Base-by-base conservation (phyloP, 2,113 vertebrate genomes). In the Silurus glanis region DNA sequence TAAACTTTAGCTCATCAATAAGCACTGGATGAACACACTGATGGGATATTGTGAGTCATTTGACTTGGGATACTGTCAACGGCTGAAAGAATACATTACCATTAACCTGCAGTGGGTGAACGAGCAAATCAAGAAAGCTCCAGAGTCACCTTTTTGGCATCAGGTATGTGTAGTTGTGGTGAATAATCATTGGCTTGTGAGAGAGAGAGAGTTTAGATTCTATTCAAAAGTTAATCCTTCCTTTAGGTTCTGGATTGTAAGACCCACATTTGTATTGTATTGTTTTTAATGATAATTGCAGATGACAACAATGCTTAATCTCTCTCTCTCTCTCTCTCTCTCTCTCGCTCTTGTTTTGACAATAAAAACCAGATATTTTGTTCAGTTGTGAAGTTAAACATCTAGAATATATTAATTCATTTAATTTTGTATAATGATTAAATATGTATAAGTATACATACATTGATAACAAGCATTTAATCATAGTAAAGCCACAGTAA, bases 11-110 rank as follows among this genome's bases (percentile, higher is more conserved):
- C 97, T 98, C 85, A 96, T 99, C 90, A 97, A 97, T 88, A 96
- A 97, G 94, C 97, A 99, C 90, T 99, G 97, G 98, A 97, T 98
- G 96, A 99, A 99, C 94, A 99, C 97, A 0, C 91, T 98, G 85
- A 94, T 97, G 92, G 94, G 92, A 45, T 99, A 98, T 92, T 99
- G 98, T 0, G 97, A 95, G 14, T 96, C 97, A 80, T 93, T 94
- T 0, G 90, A 96, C 53, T 91, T 93, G 0, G 87, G 89, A 62
- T 99, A 97, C 93, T 99, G 98, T 2, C 92, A 96, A 89, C 95
- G 92, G 76, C 96, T 99, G 59, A 95, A 95, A 83, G n/a, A 51
- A 86, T 99, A 96, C 90, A 95, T 99, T 9, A 91, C 93, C 85
- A 84, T 89, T 90, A 99, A 98, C 91, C 91, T 99, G 90, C 94